phyloP scores from a whole-genome alignment of 2,888 invertebrate species.

The Plemyria rubiginata region DNA sequence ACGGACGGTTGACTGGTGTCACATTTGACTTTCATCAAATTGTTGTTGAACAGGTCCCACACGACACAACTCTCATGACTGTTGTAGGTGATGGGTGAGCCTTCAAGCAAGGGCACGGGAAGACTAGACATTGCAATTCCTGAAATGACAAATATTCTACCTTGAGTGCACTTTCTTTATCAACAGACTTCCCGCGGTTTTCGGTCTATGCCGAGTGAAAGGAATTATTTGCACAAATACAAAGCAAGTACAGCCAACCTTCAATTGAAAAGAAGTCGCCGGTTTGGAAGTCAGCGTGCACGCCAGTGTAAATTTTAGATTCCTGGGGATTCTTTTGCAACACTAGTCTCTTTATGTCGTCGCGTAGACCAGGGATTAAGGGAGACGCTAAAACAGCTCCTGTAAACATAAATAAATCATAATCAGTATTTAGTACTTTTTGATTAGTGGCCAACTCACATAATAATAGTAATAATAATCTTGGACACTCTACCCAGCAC shows the following conservation, averaged over 20 bases:
- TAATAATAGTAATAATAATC: no score
- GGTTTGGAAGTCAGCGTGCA: not conserved
- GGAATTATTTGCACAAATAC: no score
- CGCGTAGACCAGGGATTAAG: not conserved
- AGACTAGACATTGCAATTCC: not conserved
- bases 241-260: not conserved
- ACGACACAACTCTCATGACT: constrained; percentile 1
- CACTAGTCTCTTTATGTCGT: not conserved
- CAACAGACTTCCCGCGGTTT: no score
- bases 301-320: not conserved
- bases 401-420: constrained; percentile 1
- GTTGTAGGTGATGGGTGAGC: not conserved
- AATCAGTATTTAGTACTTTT: no score
- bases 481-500: no score
- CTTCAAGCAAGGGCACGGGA: not conserved
- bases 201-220: no score
- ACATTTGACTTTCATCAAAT: constrained; percentile 1
- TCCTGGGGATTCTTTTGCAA: not conserved
- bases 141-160: no score
- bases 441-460: no score
- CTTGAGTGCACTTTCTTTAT: no score
- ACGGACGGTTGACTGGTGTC: not conserved
- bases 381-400: constrained; percentile 11
- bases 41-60: not conserved
- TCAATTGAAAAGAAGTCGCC: constrained; percentile 10